Base-by-base conservation (phyloP, 2,113 vertebrate genomes). In the Oryzias celebensis region DNA sequence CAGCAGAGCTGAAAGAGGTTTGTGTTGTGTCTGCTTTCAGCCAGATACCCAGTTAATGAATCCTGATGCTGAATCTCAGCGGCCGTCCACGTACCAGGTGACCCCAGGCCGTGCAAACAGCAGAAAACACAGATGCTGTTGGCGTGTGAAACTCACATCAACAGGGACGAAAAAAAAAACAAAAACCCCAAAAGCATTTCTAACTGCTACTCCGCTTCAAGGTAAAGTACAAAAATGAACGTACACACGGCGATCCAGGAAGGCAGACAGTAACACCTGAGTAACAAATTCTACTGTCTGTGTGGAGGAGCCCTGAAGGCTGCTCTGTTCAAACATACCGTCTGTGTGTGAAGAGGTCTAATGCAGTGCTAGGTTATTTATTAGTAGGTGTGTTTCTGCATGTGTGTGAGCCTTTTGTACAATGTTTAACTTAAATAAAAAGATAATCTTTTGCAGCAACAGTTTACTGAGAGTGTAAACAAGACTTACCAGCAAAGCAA, bases 281-380 rank as follows among this genome's bases (percentile, higher is more conserved):
- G 58, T 14, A 52, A 45, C 18, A 49, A 65, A 65, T 47, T 22
- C 14, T 24, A 55, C 41, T 45, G 2, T 54, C 69, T 65, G 52
- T 23, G n/a, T 50, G 10, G 7, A 28, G 7, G 44, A 54, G 43
- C 56, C 31, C 49, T 26, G 24, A 73, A 7, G 47, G 57, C 28
- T 41, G 24, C 53, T 56, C 55, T 10, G 36, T 61, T 60, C 51
- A 65, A 24, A 73, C 36, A 17, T 73, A n/a, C 41, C 3, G 66
- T 56, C 52, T 66, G 63, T 46, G 18, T n/a, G 0, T 49, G 57
- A 55, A 55, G 5, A 50, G 42, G 13, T 41, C 26, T 36, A 12
- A 14, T 65, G 2, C 41, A 72, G 48, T 59, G 48, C 22, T 2
- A 3, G 10, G 1, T 16, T 18, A n/a, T 48, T 16, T 18, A n/a